Evolutionary conservation across 2,888 invertebrate genomes (phyloP), one percentile per base, ranked within the genome.

Genomic region (Philhelius pedissequus): DNA sequence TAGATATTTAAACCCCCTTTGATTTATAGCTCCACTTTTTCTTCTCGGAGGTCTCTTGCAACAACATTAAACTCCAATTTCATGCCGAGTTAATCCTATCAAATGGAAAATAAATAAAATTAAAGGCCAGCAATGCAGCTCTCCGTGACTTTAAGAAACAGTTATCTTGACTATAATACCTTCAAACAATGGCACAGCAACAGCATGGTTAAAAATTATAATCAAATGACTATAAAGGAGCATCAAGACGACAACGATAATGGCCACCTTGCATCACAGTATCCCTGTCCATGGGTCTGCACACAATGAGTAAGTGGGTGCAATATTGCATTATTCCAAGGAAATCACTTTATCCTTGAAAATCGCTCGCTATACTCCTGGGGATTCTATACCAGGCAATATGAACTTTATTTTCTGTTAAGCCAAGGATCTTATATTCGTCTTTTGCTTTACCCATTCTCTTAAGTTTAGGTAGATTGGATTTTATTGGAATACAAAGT

Each of bases 311-410:
- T 22, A 54, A 54, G 25, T 20, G 15, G 18, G 30, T 50, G 38
- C 75, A 62, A 30, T 58, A 22, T 54, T 18, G 27, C 27, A 15
- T 9, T 52, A 43, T 54, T 15, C 60, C 38, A 45, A 54, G 70
- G 70, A 76, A 81, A 75, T 76, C 70, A 81, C 64, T 81, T 81
- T 81, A 81, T 70, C 75, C 80, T 43, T 76, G 27, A 45, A 68
- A 68, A 73, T 78, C 50, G 52, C 73, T 40, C n/a, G n/a, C n/a
- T n/a, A n/a, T n/a, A 58, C 66, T 73, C 22, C 43, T 58, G 25
- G 40, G 56, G 32, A 71, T 70, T 70, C 54, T 40, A 45, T 27
- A 56, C 15, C 15, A 58, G n/a, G 50, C 35, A 52, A 48, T 48
- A 79, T 58, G 35, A 56, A 78, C 62, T 64, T 70, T 30, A 74